Evolutionary conservation across 1,140 invertebrate genomes (phyloP).

Genomic region (Potamilus streckersoni): DNA sequence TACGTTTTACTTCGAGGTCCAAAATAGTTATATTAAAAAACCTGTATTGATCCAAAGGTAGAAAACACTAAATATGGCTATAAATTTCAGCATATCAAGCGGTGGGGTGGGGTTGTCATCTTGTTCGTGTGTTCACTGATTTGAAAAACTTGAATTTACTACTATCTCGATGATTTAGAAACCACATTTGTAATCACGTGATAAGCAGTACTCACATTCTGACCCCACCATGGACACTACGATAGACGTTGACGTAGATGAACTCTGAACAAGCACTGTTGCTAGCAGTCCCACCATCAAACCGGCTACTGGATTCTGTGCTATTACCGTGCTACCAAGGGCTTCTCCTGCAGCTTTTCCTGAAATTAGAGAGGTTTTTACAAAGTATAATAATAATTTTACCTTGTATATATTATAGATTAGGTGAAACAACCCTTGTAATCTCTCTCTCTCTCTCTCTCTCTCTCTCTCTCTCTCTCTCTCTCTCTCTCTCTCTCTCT

Average conservation of each 20-base stretch:
- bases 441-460: too few species aligned
- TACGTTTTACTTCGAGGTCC: too few species aligned
- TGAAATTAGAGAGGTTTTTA: background rate
- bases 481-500: background rate
- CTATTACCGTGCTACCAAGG: too few species aligned
- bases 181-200: background rate
- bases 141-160: background rate
- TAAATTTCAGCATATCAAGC: too few species aligned
- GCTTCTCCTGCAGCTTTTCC: slow-evolving; percentile 37
- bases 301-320: too few species aligned
- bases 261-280: slow-evolving; percentile 76
- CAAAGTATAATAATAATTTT: background rate
- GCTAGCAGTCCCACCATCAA: slow-evolving; percentile 75
- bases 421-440: background rate
- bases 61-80: too few species aligned
- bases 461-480: too few species aligned
- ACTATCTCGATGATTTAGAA: background rate
- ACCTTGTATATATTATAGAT: background rate
- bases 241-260: slow-evolving; percentile 75
- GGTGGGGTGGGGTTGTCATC: background rate
- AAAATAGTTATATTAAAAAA: too few species aligned
- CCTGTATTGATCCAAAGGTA: too few species aligned
- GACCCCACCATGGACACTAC: slow-evolving; percentile 73
- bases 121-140: background rate
- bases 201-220: slow-evolving; percentile 45